Percentiles rank a stretch among this genome's conserved stretches.
phyloP scores from a whole-genome alignment of 1,140 invertebrate species.

The Drosophila baimaii region DNA sequence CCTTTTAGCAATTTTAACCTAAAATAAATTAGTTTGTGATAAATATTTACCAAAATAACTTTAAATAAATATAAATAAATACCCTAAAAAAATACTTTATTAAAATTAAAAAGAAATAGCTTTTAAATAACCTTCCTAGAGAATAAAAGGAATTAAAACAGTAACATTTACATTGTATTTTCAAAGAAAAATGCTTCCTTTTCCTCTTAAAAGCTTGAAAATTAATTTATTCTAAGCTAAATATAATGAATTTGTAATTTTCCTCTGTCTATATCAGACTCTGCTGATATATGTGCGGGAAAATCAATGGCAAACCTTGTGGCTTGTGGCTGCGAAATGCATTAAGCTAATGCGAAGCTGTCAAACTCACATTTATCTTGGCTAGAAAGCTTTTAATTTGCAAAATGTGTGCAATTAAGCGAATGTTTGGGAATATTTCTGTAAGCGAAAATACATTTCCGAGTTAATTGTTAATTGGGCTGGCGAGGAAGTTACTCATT shows the following conservation, averaged over 20 bases:
- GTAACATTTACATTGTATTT: no score
- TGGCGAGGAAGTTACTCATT: no score
- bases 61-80: not conserved
- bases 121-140: no score
- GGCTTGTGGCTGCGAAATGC: constrained; percentile 20
- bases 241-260: not conserved
- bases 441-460: not conserved
- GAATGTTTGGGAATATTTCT: constrained; percentile 8
- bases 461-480: constrained; percentile 24
- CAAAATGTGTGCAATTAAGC: constrained; percentile 21
- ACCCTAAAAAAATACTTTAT: not conserved
- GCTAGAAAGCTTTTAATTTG: constrained; percentile 29
- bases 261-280: not conserved
- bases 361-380: constrained; percentile 10
- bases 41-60: not conserved
- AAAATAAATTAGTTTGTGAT: not conserved
- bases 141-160: no score
- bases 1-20: no score
- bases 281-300: constrained; percentile 1
- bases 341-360: constrained; percentile 11
- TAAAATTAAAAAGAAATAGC: not conserved
- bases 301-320: constrained; percentile 11
- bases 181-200: no score
- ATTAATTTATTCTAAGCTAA: not conserved
- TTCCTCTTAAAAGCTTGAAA: not conserved